These are phyloP conservation scores for Gorsachius goisagi DNA, from an alignment of 2,113 vertebrate species.

Conservation along the genomic window DNA sequence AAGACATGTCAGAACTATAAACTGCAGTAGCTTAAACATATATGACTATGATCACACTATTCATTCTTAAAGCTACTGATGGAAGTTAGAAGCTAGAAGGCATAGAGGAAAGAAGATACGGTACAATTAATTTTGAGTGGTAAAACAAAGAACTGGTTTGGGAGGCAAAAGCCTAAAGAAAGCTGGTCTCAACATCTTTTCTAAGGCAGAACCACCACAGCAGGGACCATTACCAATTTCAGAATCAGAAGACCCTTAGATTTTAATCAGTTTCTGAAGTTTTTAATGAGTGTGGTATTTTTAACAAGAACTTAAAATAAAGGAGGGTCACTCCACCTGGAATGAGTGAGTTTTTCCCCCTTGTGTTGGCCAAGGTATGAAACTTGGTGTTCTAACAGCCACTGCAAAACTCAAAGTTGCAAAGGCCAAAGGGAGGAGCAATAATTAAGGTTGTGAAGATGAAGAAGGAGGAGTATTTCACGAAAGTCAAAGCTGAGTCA, in stretches of 20 bases:
- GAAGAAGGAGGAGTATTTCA: slow-evolving; percentile 15
- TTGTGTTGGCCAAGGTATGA: not conserved
- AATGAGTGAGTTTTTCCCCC: not conserved
- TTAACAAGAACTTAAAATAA: not conserved
- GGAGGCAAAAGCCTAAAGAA: not conserved
- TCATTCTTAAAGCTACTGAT: not conserved
- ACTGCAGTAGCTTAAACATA: not conserved
- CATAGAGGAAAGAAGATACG: not conserved
- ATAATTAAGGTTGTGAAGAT: not conserved
- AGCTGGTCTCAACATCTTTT: not conserved
- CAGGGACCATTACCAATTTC: not conserved
- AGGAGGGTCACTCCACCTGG: not conserved
- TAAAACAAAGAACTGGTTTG: not conserved
- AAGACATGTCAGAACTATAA: not conserved
- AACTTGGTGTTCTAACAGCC: not conserved
- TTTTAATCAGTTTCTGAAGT: not conserved
- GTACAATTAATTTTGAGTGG: not conserved
- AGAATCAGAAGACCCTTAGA: not conserved
- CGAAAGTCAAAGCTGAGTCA: slow-evolving; percentile 57
- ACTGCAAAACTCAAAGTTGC: not conserved
- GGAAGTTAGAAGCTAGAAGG: not conserved
- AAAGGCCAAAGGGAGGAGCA: not conserved
- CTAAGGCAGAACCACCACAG: not conserved
- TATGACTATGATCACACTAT: not conserved
- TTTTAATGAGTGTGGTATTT: not conserved